Base-by-base conservation (phyloP, 2,797 vertebrate genomes). In the Acrossocheilus fasciatus region DNA sequence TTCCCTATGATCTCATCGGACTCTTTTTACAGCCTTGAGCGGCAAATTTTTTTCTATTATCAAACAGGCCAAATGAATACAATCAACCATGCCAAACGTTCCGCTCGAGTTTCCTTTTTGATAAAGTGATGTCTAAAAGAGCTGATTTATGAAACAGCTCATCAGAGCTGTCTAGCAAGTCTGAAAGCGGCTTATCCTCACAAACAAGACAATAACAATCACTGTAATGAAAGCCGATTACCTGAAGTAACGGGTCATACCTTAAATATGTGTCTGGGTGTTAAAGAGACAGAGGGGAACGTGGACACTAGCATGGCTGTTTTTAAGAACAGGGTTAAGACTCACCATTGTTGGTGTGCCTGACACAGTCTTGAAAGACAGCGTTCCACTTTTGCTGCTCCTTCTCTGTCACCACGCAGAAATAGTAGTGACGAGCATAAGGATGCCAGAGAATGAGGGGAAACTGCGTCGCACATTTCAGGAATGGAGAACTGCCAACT, bases 391-490 rank as follows among this genome's bases (percentile, higher is more conserved):
- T 97, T 90, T 97, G 92, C 91, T 99, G 98, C 91, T 99, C 98
- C 0, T 96, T 96, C 91, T 97, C 96, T 0, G 96, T 96, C 90
- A 92, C 95, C 87, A 96, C 93, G 2, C 97, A 98, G 95, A 98
- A 99, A 91, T 96, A 97, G 76, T 96, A 96, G 92, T 98, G 97
- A 0, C 94, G 93, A 1, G 95, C 94, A 0, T 96, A 98, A 0
- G 98, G 98, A 83, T 99, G 98, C 97, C 98, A 99, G 45, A 99
- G 96, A 91, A 99, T 95, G 91, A 99, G 93, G 0, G 97, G 97
- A 90, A 96, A 96, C 90, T 96, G 96, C 0, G 96, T 97, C 66
- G 96, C 95, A 89, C 96, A 97, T 93, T 98, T 98, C 36, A 98
- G 90, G 86, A 97, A 96, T 20, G 97, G 96, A 0, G 96, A 87